Evolutionary conservation across 2,888 invertebrate genomes (phyloP).

Genomic region (Cosmia trapezina): DNA sequence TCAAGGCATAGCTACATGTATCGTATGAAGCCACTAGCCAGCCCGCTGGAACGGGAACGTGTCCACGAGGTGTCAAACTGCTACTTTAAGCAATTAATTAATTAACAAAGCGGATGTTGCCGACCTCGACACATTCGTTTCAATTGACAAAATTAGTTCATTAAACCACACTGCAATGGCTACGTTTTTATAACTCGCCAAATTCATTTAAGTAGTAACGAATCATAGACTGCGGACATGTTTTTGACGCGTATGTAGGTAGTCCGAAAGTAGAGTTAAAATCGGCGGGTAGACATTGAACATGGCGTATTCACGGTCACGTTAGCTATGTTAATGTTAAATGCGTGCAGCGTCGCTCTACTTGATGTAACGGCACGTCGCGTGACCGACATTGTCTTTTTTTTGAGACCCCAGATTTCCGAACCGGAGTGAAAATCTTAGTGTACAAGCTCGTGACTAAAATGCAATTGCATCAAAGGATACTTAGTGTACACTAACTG

Average conservation of each 20-base stretch:
- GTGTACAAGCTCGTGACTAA: conserved; percentile 14
- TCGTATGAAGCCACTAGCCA: background rate
- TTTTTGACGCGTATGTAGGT: conserved; percentile 9
- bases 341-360: conserved; percentile 84
- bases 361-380: conserved; percentile 80
- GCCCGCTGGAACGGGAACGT: conserved; percentile 6
- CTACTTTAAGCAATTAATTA: conserved; percentile 61
- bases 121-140: conserved; percentile 69
- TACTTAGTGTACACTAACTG: background rate
- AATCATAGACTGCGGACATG: conserved; percentile 30
- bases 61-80: conserved; percentile 52
- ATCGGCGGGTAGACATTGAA: conserved; percentile 39
- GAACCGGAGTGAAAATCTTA: conserved; percentile 40
- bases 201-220: conserved; percentile 44
- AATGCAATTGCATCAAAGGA: background rate
- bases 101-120: conserved; percentile 69
- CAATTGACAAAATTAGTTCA: conserved; percentile 74
- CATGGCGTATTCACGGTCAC: conserved; percentile 62
- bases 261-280: conserved; percentile 23
- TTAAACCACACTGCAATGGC: conserved; percentile 47
- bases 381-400: conserved; percentile 70
- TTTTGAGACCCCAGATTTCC: conserved; percentile 70
- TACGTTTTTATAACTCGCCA: conserved; percentile 36
- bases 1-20: background rate
- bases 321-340: conserved; percentile 72